Evolutionary conservation across 2,888 invertebrate species (phyloP).

Genomic region (Notodonta ziczac): DNA sequence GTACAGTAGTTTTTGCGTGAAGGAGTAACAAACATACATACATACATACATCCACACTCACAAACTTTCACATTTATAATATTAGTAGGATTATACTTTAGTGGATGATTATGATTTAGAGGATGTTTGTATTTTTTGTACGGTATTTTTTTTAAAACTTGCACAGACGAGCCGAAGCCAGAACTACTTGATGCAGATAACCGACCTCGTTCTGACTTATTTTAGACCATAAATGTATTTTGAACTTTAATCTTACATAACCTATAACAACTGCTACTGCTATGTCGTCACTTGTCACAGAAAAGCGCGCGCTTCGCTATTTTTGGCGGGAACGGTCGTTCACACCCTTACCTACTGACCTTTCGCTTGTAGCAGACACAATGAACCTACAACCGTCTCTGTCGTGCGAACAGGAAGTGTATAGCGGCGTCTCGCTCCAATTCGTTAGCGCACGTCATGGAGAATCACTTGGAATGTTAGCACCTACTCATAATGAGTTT

Average conservation of each 20-base stretch:
- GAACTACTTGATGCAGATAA: no score
- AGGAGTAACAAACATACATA: no score
- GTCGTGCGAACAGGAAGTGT: constrained; percentile 16
- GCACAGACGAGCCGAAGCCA: no score
- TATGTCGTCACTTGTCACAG: constrained; percentile 33
- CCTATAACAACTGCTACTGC: constrained; percentile 17
- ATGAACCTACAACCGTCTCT: constrained; percentile 33
- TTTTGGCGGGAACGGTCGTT: constrained; percentile 64
- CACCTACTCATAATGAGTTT: constrained; percentile 12
- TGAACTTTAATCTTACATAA: constrained; percentile 5
- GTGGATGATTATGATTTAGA: no score
- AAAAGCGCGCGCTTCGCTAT: constrained; percentile 34
- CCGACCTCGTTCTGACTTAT: no score
- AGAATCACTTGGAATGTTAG: constrained; percentile 22
- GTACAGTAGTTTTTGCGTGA: no score
- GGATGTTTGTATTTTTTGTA: no score
- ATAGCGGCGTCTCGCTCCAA: constrained; percentile 39
- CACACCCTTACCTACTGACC: constrained; percentile 55
- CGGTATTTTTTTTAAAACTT: no score
- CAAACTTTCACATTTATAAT: no score
- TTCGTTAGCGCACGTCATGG: constrained; percentile 45
- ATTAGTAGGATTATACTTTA: no score
- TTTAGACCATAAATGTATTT: neutral
- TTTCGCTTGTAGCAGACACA: constrained; percentile 41
- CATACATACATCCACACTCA: no score